A percentile compares a stretch with the other conserved stretches of the same genome.
Conservation (phyloP, 2,888 invertebrate genomes). For the Drosophila cracens region DNA sequence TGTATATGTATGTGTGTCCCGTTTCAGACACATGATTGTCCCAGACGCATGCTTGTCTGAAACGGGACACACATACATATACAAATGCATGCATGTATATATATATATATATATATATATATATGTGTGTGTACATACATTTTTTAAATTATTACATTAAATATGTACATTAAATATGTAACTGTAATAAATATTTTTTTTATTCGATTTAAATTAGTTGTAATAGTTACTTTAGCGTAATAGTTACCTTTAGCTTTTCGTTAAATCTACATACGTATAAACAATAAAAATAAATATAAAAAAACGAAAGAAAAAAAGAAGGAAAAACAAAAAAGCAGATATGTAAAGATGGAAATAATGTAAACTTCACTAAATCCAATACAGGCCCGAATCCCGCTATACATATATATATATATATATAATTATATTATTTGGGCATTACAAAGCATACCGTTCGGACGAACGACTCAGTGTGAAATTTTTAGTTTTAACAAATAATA, state of each 20-base stretch:
- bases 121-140: background rate
- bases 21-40: too few relatives aligned
- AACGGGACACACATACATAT: too few relatives aligned
- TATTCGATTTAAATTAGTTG: constrained; percentile 57
- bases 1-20: background rate
- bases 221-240: constrained; percentile 72
- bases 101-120: background rate
- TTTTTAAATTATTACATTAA: background rate
- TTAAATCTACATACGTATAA: constrained; percentile 51
- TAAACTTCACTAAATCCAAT: constrained; percentile 18
- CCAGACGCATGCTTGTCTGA: too few relatives aligned
- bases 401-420: constrained; percentile 8
- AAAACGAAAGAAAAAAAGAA: background rate
- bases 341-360: constrained; percentile 1
- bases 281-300: constrained; percentile 6
- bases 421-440: background rate
- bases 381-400: constrained; percentile 10
- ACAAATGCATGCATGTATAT: background rate
- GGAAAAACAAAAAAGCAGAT: background rate
- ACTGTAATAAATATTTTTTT: constrained; percentile 39
- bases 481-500: constrained; percentile 42
- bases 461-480: constrained; percentile 31
- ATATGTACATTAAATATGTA: background rate
- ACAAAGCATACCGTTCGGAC: constrained; percentile 7
- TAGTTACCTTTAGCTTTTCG: constrained; percentile 65